Percentiles rank a stretch among this genome's conserved stretches.
Conservation (phyloP, 2,888 invertebrate genomes). For the Tetragnatha montana region DNA sequence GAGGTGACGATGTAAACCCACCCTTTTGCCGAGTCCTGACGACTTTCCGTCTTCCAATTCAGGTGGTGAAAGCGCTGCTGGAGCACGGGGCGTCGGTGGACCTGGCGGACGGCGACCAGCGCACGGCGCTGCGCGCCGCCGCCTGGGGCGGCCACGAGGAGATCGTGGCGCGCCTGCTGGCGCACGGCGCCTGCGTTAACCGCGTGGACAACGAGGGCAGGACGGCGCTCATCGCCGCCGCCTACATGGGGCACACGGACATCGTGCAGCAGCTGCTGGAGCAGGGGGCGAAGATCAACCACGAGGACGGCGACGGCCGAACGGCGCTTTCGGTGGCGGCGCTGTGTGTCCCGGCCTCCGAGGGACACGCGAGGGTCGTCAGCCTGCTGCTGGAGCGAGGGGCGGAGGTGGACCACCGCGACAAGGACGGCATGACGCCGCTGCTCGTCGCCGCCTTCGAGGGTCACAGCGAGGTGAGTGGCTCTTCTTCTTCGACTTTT, state of each 20-base stretch:
- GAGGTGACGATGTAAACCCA: no score
- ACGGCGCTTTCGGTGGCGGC: conserved; percentile 92
- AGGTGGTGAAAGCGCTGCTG: conserved; percentile 75
- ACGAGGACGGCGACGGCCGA: conserved; percentile 90
- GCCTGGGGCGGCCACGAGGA: conserved; percentile 81
- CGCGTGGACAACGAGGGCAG: conserved; percentile 78
- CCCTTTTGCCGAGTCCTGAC: background rate
- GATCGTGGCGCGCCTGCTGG: conserved; percentile 76
- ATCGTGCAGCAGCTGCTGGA: conserved; percentile 89
- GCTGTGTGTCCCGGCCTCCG: conserved; percentile 87
- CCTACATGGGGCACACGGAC: conserved; percentile 96
- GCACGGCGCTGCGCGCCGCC: conserved; percentile 91
- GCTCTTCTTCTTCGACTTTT: no score
- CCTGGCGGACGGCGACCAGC: conserved; percentile 90
- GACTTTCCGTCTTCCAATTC: background rate
- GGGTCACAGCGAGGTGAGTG: conserved; percentile 86
- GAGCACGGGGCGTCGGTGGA: conserved; percentile 87
- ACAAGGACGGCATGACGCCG: conserved; percentile 91
- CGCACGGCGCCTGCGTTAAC: conserved; percentile 77
- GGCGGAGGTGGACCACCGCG: conserved; percentile 87
- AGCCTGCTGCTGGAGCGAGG: conserved; percentile 84
- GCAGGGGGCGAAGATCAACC: conserved; percentile 88
- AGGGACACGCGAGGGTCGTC: conserved; percentile 79
- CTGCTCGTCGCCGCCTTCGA: conserved; percentile 92
- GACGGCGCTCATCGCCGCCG: conserved; percentile 79